phyloP scores from a whole-genome alignment of 2,113 vertebrate species.

The Neomonachus schauinslandi region DNA sequence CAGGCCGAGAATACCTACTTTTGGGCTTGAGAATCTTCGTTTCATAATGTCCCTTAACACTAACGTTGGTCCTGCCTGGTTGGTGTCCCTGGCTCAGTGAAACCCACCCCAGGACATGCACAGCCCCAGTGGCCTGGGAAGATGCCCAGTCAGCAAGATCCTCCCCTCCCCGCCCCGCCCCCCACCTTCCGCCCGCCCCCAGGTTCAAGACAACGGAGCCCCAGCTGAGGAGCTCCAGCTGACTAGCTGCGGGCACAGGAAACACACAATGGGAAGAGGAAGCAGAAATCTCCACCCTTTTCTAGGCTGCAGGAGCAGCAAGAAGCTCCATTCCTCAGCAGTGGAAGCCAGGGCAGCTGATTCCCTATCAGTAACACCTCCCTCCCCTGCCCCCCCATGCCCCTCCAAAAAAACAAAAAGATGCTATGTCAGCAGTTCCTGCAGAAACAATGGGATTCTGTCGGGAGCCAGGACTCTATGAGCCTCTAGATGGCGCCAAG shows the following conservation, averaged over 20 bases:
- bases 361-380: background rate
- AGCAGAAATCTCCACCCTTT: constrained; percentile 49
- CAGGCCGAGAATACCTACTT: background rate
- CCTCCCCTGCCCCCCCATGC: background rate
- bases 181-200: background rate
- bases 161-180: background rate
- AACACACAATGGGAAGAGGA: constrained; percentile 63
- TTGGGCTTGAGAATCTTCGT: background rate
- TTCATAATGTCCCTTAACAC: background rate
- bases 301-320: background rate
- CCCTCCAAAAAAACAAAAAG: background rate
- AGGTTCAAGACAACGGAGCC: background rate
- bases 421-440: constrained; percentile 44
- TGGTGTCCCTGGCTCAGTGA: background rate
- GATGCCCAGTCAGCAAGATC: background rate
- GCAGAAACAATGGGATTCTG: constrained; percentile 63
- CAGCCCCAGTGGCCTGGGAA: background rate
- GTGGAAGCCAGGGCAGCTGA: background rate
- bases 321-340: background rate
- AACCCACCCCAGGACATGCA: no score
- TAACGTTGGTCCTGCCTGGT: background rate
- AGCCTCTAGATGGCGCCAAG: constrained; percentile 71
- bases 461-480: background rate
- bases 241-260: background rate
- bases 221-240: background rate